Evolutionary conservation across 1,140 invertebrate genomes (phyloP).

Genomic region (Drosophila pruinosa): DNA sequence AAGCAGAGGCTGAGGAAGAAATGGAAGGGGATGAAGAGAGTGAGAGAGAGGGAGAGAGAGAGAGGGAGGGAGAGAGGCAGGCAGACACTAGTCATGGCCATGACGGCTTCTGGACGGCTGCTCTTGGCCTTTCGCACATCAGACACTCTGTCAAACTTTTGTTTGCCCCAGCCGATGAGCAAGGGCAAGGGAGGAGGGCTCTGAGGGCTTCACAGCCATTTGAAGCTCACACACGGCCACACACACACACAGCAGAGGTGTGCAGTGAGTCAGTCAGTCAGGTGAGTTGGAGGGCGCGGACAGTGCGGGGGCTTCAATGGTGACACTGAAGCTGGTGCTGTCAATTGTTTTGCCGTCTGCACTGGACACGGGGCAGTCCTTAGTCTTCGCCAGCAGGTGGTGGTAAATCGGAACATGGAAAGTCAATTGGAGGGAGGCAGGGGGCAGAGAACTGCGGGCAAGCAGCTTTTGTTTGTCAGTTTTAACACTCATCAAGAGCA

Average conservation of each 20-base stretch:
- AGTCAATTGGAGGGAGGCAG: neutral
- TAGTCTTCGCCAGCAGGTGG: neutral
- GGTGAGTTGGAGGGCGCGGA: neutral
- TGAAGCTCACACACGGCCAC: constrained; percentile 22
- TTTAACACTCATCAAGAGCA: constrained; percentile 16
- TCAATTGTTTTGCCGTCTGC: constrained; percentile 62
- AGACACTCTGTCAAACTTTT: constrained; percentile 77
- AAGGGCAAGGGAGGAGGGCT: neutral
- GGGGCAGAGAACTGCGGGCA: neutral
- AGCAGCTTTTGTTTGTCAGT: constrained; percentile 29
- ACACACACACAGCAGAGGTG: neutral
- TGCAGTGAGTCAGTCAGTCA: neutral
- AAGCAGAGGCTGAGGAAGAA: neutral
- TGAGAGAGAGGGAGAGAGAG: neutral
- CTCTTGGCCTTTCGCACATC: constrained; percentile 75
- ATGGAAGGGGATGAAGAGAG: neutral
- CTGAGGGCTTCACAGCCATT: constrained; percentile 19
- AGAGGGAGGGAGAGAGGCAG: neutral
- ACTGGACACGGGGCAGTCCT: constrained; percentile 42
- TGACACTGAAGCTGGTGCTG: constrained; percentile 29
- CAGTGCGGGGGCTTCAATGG: constrained; percentile 4
- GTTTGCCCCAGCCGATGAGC: constrained; percentile 28
- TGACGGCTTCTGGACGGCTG: constrained; percentile 47
- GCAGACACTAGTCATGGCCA: constrained; percentile 26
- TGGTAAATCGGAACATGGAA: neutral